These are phyloP conservation scores for Phlogophora meticulosa DNA, from an alignment of 2,888 invertebrate genomes.

Conservation along the genomic window DNA sequence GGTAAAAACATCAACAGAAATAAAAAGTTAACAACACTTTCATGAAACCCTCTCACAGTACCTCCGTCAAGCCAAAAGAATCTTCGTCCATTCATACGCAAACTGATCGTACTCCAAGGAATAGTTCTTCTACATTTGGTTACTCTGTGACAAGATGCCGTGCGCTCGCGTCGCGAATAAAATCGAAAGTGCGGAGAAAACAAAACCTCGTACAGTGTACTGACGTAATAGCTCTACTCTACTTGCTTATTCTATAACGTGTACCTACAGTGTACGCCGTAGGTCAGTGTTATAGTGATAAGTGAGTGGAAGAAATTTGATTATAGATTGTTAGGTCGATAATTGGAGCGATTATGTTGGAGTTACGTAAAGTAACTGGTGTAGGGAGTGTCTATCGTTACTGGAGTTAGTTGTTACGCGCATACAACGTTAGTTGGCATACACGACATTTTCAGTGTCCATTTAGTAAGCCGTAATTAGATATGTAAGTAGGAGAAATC, in stretches of 20 bases:
- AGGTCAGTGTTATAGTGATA: conserved; percentile 66
- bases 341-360: conserved; percentile 19
- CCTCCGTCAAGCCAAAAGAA: too few relatives aligned
- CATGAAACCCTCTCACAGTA: too few relatives aligned
- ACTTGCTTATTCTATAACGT: conserved; percentile 68
- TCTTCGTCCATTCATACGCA: too few relatives aligned
- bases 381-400: not conserved
- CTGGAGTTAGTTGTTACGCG: not conserved
- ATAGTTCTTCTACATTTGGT: conserved; percentile 26
- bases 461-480: too few relatives aligned
- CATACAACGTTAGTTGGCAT: too few relatives aligned
- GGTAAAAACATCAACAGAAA: too few relatives aligned
- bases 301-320: conserved; percentile 47
- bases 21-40: too few relatives aligned
- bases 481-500: too few relatives aligned
- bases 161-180: conserved; percentile 74
- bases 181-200: conserved; percentile 87
- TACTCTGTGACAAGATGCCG: conserved; percentile 59
- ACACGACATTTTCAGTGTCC: too few relatives aligned
- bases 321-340: conserved; percentile 19
- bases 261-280: conserved; percentile 45
- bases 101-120: too few relatives aligned
- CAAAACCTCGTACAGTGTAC: conserved; percentile 67
- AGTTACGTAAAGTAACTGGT: conserved; percentile 17
- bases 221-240: conserved; percentile 77